Percentiles rank a stretch among this genome's conserved stretches.
phyloP scores from a whole-genome alignment of 2,888 invertebrate genomes.

The Nineta flava region DNA sequence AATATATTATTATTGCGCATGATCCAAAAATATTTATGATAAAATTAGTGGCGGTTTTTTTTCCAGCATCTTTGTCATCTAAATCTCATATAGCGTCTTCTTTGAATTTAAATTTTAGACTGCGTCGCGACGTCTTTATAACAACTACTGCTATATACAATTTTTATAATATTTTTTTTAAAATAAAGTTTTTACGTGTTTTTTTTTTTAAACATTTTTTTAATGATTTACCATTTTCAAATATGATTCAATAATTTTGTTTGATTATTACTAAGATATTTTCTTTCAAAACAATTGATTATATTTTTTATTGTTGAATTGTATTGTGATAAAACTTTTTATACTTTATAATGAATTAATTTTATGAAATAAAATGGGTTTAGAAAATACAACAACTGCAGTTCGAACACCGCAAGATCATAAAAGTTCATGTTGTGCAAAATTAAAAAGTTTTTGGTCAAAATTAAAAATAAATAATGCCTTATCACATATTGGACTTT shows the following conservation, averaged over 20 bases:
- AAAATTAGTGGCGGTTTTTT: neutral
- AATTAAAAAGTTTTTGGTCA: constrained; percentile 30
- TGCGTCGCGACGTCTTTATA: neutral
- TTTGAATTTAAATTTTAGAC: neutral
- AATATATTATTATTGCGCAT: neutral
- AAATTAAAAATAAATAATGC: constrained; percentile 46
- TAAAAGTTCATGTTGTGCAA: neutral
- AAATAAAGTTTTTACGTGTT: neutral
- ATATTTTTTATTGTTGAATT: too few relatives aligned
- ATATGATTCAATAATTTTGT: too few relatives aligned
- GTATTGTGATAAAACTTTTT: too few relatives aligned
- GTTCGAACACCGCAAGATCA: neutral
- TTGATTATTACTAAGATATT: too few relatives aligned
- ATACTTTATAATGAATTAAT: neutral
- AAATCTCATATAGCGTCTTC: neutral
- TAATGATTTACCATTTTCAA: too few relatives aligned
- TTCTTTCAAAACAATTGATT: too few relatives aligned
- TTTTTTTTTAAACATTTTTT: neutral
- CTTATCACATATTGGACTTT: constrained; percentile 55
- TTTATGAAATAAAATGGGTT: neutral
- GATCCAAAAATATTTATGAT: neutral
- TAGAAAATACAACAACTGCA: neutral
- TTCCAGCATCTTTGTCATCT: neutral
- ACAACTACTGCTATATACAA: neutral
- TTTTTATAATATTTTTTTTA: neutral